These are phyloP conservation scores for Asbolus verrucosus DNA, from an alignment of 1,140 invertebrate species.

Conservation along the genomic window DNA sequence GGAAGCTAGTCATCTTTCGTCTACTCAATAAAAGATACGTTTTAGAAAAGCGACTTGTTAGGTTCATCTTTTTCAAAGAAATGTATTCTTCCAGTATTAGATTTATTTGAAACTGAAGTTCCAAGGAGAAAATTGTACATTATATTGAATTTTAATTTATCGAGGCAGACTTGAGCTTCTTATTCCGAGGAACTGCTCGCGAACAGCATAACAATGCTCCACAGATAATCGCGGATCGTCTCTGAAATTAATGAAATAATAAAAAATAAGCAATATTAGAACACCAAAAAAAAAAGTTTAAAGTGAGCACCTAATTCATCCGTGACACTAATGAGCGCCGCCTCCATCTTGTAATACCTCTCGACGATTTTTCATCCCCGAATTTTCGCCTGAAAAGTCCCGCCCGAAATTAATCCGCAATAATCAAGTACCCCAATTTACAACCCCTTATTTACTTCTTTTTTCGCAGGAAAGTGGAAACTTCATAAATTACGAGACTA, in stretches of 20 bases:
- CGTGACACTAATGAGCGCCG: slow-evolving; percentile 1
- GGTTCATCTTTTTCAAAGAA: slow-evolving; percentile 9
- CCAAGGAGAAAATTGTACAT: slow-evolving; percentile 9
- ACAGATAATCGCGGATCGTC: background rate
- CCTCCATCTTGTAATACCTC: slow-evolving; percentile 1
- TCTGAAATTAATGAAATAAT: slow-evolving; percentile 1
- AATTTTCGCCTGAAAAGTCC: background rate
- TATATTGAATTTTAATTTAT: slow-evolving; percentile 27
- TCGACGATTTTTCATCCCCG: background rate
- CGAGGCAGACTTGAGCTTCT: too few species aligned
- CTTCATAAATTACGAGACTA: too few species aligned
- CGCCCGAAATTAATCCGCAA: background rate
- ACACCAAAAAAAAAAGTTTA: background rate
- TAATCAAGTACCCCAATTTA: background rate
- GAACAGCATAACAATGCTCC: slow-evolving; percentile 13
- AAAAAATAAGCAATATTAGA: slow-evolving; percentile 5
- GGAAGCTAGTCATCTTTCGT: slow-evolving; percentile 9
- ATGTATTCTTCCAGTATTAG: slow-evolving; percentile 23
- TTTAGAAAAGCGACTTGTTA: slow-evolving; percentile 13
- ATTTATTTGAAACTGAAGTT: slow-evolving; percentile 11
- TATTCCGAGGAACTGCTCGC: too few species aligned
- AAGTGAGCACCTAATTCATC: background rate
- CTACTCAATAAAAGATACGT: slow-evolving; percentile 25
- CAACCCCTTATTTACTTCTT: too few species aligned
- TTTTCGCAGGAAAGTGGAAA: too few species aligned